Base-by-base conservation (phyloP, 2,797 vertebrate species). In the Melanogrammus aeglefinus region DNA sequence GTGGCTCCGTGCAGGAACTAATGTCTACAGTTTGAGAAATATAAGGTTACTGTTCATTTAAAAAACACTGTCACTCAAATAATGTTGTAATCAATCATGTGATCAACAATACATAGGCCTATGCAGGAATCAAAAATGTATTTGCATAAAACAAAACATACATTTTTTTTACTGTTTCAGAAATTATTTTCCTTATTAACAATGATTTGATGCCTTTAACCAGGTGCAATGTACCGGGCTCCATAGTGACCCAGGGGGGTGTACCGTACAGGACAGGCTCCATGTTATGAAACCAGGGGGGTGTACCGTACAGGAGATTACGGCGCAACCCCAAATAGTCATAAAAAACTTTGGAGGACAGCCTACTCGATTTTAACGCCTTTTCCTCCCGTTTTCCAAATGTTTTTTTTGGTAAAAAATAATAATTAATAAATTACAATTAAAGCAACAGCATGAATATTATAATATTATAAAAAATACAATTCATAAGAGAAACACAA, bases 1-100 rank as follows among this genome's bases (percentile, higher is more conserved):
- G 72, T 16, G 0, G 12, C 77, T 76, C 88, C 92, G 91, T 79
- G 29, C 72, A 39, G 79, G 0, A 90, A 90, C 90, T 3, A 31
- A 29, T 6, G 10, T 2, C 27, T 27, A 63, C 39, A 18, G 9
- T 0, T 24, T 36, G 44, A 31, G 4, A 31, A 3, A 27, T 29
- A 24, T 57, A n/a, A 24, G 9, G 16, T 57, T n/a, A 57, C 18
- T 57, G 1, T 63, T 6, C 16, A 9, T 57, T 57, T 57, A 2
- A 21, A 21, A 24, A 1, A 24, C 6, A 10, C 9, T 63, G 6
- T 63, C 6, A 63, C 9, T 63, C 57, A 21, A 44, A 74, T 41
- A 44, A 74, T 14, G 38, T 21, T 38, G 51, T 63, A 16, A 63
- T 24, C 57, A 57, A 21, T 57, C n/a, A 63, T 24, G 47, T 57